These are phyloP conservation scores for Uropsilus gracilis DNA, from an alignment of 2,113 vertebrate genomes.

Conservation along the genomic window DNA sequence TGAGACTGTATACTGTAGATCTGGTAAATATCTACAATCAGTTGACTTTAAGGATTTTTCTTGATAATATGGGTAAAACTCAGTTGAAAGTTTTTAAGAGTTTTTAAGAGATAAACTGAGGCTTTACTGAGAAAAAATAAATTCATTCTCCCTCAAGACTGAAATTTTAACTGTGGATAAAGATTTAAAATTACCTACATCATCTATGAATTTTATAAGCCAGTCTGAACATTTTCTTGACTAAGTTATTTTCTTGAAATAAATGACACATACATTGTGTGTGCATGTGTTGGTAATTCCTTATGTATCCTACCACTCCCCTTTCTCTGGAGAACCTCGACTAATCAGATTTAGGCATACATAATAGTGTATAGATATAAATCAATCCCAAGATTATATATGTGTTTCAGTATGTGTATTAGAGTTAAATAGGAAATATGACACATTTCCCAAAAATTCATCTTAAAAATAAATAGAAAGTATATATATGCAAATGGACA, in stretches of 20 bases:
- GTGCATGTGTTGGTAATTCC: not conserved
- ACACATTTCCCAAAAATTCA: not conserved
- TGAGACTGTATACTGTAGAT: not conserved
- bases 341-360: not conserved
- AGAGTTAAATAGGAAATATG: not conserved
- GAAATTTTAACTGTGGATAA: not conserved
- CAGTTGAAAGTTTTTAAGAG: not conserved
- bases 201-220: not conserved
- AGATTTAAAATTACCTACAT: not conserved
- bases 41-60: not conserved
- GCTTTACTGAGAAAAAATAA: not conserved
- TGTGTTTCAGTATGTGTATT: not conserved
- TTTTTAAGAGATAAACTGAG: not conserved
- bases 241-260: constrained; percentile 1
- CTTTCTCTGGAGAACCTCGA: not conserved
- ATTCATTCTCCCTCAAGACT: not conserved
- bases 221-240: not conserved
- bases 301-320: not conserved
- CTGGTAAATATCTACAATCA: not conserved
- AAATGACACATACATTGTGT: not conserved
- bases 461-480: not conserved
- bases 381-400: not conserved
- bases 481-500: not conserved
- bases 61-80: not conserved
- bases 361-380: not conserved